Evolutionary conservation across 2,113 vertebrate genomes (phyloP), one percentile per base, ranked within the genome.

Genomic region (Platichthys flesus): DNA sequence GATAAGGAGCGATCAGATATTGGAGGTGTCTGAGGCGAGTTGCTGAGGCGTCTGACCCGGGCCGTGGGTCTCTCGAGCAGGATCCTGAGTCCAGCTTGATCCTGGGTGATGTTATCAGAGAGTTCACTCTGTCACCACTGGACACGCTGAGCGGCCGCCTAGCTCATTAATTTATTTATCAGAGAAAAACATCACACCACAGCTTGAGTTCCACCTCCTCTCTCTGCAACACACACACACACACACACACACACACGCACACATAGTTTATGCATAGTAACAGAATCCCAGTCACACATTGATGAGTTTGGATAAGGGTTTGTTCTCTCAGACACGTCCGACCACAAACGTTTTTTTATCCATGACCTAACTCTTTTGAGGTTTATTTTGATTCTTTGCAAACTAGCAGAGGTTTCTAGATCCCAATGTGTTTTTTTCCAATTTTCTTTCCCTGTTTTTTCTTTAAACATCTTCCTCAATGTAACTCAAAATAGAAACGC

Each of bases 111-210:
- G 79, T 88, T 78, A 83, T 76, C 79, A 72, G 59, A 75, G 65
- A 75, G 67, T 21, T 68, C 5, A 31, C 31, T 7, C 35, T 40
- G 63, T 59, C 24, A 9, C 31, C 42, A 31, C 18, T 31, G 0
- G 7, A 63, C 60, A 55, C 70, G 47, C 54, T n/a, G 24, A 35
- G 62, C 24, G 9, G 9, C 56, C 4, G 47, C 13, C 71, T 16
- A 49, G 1, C 79, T 89, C 78, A 61, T 87, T 91, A 49, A 90
- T 91, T 92, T 87, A 91, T 92, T 90, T 45, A 91, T 89, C 83
- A 80, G 49, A 26, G 2, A 54, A 40, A 69, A 71, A 71, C 55
- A 54, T 67, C n/a, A 60, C 67, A 49, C 57, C 42, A 15, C 47
- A 74, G 83, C 74, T 79, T 61, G 40, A 67, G 55, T 78, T 89